These are phyloP conservation scores for Anneissia japonica DNA, from an alignment of 35 echinoderm and acorn worm species.

Conservation along the genomic window DNA sequence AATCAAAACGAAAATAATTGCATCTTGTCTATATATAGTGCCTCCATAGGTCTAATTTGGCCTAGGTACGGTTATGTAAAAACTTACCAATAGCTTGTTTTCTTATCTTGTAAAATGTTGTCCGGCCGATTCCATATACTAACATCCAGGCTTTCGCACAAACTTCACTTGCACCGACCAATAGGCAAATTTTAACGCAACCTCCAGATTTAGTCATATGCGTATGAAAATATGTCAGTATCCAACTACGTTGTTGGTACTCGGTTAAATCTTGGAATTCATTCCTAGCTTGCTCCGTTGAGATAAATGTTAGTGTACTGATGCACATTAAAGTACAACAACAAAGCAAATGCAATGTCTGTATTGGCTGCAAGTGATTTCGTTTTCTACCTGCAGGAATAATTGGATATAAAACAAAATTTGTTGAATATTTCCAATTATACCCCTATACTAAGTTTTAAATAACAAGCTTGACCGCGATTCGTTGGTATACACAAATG, in stretches of 20 bases:
- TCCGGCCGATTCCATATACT: neutral
- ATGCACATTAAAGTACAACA: neutral
- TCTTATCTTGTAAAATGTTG: neutral
- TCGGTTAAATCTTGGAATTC: neutral
- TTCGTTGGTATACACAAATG: too few relatives aligned
- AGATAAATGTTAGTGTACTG: neutral
- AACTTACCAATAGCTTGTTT: neutral
- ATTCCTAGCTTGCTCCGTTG: neutral
- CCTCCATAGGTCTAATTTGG: too few relatives aligned
- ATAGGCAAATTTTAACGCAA: neutral
- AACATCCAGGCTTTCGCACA: neutral
- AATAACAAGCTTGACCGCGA: too few relatives aligned
- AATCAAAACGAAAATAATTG: too few relatives aligned
- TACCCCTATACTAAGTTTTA: too few relatives aligned
- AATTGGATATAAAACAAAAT: too few relatives aligned
- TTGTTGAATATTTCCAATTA: too few relatives aligned
- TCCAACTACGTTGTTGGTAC: neutral
- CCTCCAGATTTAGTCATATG: neutral
- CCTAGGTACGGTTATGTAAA: too few relatives aligned
- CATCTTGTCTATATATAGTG: too few relatives aligned
- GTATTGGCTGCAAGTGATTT: neutral
- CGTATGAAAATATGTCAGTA: neutral
- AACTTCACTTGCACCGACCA: neutral
- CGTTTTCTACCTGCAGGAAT: too few relatives aligned
- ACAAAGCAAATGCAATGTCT: neutral